Percentiles rank a stretch among this genome's conserved stretches.
Conservation (phyloP, 2,888 invertebrate genomes). For the Pollenia amentaria region DNA sequence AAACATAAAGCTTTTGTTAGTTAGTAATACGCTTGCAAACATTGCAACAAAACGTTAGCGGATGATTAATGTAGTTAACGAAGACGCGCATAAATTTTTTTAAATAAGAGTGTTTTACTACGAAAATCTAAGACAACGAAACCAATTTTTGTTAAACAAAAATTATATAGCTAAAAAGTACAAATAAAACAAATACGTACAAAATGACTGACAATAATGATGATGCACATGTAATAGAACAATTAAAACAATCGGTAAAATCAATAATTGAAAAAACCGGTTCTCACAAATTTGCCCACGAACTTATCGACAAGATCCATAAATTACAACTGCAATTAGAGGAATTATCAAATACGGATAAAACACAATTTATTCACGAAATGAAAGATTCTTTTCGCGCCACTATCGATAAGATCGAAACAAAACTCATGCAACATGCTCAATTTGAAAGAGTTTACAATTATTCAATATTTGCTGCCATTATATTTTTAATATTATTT, state of each 20-base stretch:
- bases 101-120: conserved; percentile 16
- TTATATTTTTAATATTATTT: conserved; percentile 79
- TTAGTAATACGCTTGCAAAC: conserved; percentile 56
- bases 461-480: conserved; percentile 79
- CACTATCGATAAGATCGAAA: conserved; percentile 79
- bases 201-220: conserved; percentile 44
- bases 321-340: conserved; percentile 78
- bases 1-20: conserved; percentile 50
- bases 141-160: not conserved
- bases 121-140: not conserved
- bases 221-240: conserved; percentile 77
- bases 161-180: conserved; percentile 3
- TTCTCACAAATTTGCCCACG: conserved; percentile 78
- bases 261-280: conserved; percentile 79
- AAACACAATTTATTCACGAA: conserved; percentile 78
- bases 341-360: conserved; percentile 78
- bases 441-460: conserved; percentile 78
- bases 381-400: conserved; percentile 80
- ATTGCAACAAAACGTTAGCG: conserved; percentile 59
- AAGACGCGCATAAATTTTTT: not conserved
- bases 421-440: conserved; percentile 77
- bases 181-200: not conserved
- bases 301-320: conserved; percentile 77
- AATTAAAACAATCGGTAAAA: conserved; percentile 79
- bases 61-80: conserved; percentile 9